A percentile compares a stretch with the other conserved stretches of the same genome.
Conservation (phyloP, 2,113 vertebrate genomes). For the Channa maculata region DNA sequence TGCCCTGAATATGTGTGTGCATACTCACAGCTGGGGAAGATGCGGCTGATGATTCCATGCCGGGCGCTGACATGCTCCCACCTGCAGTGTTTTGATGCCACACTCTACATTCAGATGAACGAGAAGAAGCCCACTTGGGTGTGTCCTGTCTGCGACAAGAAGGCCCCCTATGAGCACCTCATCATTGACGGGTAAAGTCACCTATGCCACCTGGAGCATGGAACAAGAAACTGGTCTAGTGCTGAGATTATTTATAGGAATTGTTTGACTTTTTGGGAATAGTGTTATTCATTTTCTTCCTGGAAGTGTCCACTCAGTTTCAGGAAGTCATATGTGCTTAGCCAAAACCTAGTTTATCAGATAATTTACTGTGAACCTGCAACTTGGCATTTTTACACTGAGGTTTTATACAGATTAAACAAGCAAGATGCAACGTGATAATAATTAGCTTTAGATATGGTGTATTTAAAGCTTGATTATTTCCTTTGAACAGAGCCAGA, state of each 20-base stretch:
- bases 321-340: no score
- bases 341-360: no score
- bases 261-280: neutral
- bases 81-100: constrained; percentile 98
- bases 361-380: no score
- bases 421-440: no score
- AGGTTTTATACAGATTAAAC: no score
- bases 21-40: constrained; percentile 91
- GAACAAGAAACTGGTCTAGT: no score
- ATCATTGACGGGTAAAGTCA: constrained; percentile 93
- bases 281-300: neutral
- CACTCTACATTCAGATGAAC: constrained; percentile 99
- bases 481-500: neutral
- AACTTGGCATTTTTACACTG: no score
- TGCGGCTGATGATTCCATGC: constrained; percentile 96
- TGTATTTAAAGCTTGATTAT: no score
- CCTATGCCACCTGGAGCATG: neutral
- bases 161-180: constrained; percentile 96
- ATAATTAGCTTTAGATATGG: no score
- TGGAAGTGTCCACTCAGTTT: no score
- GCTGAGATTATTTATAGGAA: neutral
- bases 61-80: constrained; percentile 97
- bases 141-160: constrained; percentile 98
- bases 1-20: constrained; percentile 40
- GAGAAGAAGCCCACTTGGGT: constrained; percentile 99